A percentile compares a stretch with the other conserved stretches of the same genome.
These are phyloP conservation scores for Aphelenchoides avenae DNA, from an alignment of 1,140 invertebrate genomes.

Conservation along the genomic window DNA sequence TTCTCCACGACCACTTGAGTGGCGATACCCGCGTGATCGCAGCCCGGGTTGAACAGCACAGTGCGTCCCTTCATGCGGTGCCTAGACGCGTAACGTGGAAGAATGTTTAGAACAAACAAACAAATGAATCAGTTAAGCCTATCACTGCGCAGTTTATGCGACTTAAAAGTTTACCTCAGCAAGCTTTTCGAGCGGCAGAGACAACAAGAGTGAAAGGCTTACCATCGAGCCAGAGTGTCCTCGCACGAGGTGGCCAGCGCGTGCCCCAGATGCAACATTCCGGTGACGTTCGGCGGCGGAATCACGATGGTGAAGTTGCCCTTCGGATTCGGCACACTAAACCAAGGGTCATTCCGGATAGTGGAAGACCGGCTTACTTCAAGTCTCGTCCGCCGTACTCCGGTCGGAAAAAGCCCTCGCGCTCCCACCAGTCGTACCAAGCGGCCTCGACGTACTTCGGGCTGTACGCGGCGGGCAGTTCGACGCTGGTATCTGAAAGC, in stretches of 20 bases:
- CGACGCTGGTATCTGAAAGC: conserved; percentile 66
- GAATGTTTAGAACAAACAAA: conserved; percentile 91
- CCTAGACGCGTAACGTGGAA: conserved; percentile 64
- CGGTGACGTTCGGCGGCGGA: conserved; percentile 97
- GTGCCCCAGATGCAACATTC: conserved; percentile 90
- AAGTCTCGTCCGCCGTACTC: conserved; percentile 74
- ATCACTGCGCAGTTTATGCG: conserved; percentile 66
- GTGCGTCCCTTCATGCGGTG: conserved; percentile 88
- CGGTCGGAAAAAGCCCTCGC: conserved; percentile 89
- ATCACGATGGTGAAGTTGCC: conserved; percentile 97
- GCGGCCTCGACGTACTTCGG: conserved; percentile 92
- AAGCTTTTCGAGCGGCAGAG: too few species aligned
- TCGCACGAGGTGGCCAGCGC: conserved; percentile 92
- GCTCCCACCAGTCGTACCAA: conserved; percentile 97
- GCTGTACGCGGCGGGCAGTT: conserved; percentile 89
- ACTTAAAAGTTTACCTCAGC: conserved; percentile 43
- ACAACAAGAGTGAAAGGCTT: conserved; percentile 69
- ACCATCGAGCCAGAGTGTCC: conserved; percentile 86
- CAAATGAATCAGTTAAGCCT: conserved; percentile 82
- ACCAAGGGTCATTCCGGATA: conserved; percentile 10
- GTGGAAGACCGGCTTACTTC: conserved; percentile 16
- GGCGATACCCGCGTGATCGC: conserved; percentile 99
- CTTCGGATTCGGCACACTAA: too few species aligned
- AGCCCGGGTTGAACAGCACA: conserved; percentile 87
- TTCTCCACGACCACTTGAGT: conserved; percentile 87